Percentiles rank a stretch among this genome's conserved stretches.
These are phyloP conservation scores for Drosophila orosa DNA, from an alignment of 1,140 invertebrate species.

Conservation along the genomic window DNA sequence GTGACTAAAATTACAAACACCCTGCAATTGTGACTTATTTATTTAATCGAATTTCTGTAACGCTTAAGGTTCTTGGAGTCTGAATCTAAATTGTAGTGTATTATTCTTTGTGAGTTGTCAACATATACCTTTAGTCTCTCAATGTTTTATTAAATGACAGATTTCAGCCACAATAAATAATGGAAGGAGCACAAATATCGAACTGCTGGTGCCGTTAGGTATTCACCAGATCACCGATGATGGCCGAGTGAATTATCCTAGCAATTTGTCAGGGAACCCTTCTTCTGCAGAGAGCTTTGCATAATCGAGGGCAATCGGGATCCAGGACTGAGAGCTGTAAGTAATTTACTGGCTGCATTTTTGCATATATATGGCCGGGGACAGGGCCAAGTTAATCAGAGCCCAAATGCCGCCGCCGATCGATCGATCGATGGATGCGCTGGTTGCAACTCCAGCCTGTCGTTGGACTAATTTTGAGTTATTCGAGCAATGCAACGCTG, in stretches of 20 bases:
- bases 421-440: slow-evolving; percentile 56
- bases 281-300: not conserved
- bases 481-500: slow-evolving; percentile 54
- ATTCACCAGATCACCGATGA: slow-evolving; percentile 1
- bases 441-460: not conserved
- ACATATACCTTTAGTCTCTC: too few relatives aligned
- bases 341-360: slow-evolving; percentile 53
- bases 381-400: slow-evolving; percentile 58
- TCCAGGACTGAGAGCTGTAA: not conserved
- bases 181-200: not conserved
- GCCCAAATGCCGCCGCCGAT: slow-evolving; percentile 58
- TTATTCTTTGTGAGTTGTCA: too few relatives aligned
- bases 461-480: slow-evolving; percentile 77
- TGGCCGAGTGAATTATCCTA: slow-evolving; percentile 23
- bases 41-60: too few relatives aligned
- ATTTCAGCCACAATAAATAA: not conserved
- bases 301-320: slow-evolving; percentile 8
- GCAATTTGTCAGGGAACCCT: slow-evolving; percentile 50
- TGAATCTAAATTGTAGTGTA: too few relatives aligned
- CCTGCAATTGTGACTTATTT: too few relatives aligned
- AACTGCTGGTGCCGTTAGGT: slow-evolving; percentile 34
- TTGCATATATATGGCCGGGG: slow-evolving; percentile 46
- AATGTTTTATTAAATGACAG: too few relatives aligned
- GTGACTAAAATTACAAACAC: too few relatives aligned
- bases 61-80: too few relatives aligned